Evolutionary conservation across 1,140 invertebrate species (phyloP).

Genomic region (Pseudomyrmex gracilis): DNA sequence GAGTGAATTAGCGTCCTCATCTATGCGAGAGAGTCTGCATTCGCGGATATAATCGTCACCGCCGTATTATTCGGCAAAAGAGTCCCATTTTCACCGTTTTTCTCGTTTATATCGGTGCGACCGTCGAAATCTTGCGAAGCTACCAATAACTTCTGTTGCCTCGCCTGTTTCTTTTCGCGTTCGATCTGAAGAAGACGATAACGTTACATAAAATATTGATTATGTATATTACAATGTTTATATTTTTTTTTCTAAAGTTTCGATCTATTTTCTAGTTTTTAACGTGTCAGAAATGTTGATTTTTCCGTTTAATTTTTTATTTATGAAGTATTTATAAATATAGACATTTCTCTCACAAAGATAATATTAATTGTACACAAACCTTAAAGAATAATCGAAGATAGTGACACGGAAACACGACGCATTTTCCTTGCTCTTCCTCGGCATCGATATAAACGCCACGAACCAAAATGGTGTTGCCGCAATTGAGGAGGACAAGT

Average conservation of each 20-base stretch:
- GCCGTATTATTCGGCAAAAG: conserved; percentile 76
- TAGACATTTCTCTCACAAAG: not conserved
- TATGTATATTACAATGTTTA: not conserved
- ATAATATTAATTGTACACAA: conserved; percentile 42
- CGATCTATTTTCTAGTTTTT: too few relatives aligned
- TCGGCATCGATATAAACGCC: conserved; percentile 94
- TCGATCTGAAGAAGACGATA: conserved; percentile 77
- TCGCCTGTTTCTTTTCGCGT: conserved; percentile 83
- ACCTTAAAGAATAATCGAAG: conserved; percentile 91
- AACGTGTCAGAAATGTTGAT: too few relatives aligned
- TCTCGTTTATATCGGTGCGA: conserved; percentile 74
- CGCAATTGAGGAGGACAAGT: conserved; percentile 93
- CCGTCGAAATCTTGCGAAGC: conserved; percentile 73
- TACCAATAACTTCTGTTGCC: conserved; percentile 78
- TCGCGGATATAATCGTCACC: conserved; percentile 76
- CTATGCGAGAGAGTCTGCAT: conserved; percentile 75
- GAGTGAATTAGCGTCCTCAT: conserved; percentile 4
- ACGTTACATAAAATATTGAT: conserved; percentile 15
- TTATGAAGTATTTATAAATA: not conserved
- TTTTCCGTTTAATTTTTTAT: too few relatives aligned
- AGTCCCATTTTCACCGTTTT: conserved; percentile 80
- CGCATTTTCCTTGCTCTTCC: conserved; percentile 91
- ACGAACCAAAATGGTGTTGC: conserved; percentile 93
- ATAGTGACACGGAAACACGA: conserved; percentile 93
- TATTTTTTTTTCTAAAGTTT: not conserved